Percentiles rank a stretch among this genome's conserved stretches.
These are phyloP conservation scores for Dendronephthya gigantea DNA, from an alignment of 64 coral and sea anemone genomes.

Conservation along the genomic window DNA sequence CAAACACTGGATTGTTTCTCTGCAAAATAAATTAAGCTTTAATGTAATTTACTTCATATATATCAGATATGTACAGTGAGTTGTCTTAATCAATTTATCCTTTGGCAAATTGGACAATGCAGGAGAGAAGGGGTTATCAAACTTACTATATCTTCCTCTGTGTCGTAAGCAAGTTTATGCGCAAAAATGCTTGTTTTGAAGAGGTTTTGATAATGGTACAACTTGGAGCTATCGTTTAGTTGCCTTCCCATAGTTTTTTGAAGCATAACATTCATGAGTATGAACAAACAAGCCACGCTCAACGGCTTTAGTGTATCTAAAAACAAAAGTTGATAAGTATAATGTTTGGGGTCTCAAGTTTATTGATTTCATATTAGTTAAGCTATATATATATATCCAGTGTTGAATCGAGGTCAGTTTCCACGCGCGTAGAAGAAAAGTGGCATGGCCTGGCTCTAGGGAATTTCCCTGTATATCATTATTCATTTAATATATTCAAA, in stretches of 20 bases:
- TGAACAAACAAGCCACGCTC: neutral
- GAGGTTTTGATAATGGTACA: neutral
- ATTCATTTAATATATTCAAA: neutral
- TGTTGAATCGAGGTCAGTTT: neutral
- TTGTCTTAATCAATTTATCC: too few species aligned
- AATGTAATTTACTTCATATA: too few species aligned
- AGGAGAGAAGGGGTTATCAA: neutral
- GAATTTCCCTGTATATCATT: neutral
- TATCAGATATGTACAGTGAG: neutral
- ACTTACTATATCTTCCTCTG: neutral
- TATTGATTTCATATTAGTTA: too few species aligned
- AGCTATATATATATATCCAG: too few species aligned
- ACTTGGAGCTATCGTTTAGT: neutral
- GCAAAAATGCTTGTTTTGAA: neutral
- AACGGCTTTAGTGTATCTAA: neutral
- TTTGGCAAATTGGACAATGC: too few species aligned
- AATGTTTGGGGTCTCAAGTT: too few species aligned
- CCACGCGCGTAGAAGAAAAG: neutral
- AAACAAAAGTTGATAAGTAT: too few species aligned
- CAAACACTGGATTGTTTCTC: neutral
- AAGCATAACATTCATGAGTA: neutral
- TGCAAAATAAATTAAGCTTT: neutral
- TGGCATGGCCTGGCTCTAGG: neutral
- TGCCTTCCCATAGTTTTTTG: neutral
- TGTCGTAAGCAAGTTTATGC: neutral